Evolutionary conservation across 2,113 vertebrate species (phyloP).

Genomic region (Clupea harengus): DNA sequence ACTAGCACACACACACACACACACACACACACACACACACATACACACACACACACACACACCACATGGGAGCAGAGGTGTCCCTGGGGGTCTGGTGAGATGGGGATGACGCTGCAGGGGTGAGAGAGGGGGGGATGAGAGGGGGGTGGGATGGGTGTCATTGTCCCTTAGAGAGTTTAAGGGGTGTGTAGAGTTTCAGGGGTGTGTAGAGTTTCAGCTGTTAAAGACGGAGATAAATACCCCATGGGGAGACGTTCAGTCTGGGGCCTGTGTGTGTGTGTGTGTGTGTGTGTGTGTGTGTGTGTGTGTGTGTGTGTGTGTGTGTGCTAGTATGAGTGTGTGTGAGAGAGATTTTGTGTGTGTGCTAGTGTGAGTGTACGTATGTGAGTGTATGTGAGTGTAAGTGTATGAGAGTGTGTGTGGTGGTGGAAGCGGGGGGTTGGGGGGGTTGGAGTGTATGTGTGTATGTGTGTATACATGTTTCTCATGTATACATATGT

Average conservation of each 20-base stretch:
- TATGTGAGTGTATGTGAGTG: too few relatives aligned
- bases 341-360: neutral
- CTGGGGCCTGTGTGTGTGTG: slow-evolving; percentile 31
- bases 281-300: slow-evolving; percentile 11
- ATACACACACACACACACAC: slow-evolving; percentile 21
- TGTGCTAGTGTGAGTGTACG: neutral
- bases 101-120: neutral
- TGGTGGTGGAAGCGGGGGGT: too few relatives aligned
- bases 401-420: too few relatives aligned
- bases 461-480: too few relatives aligned
- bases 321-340: slow-evolving; percentile 14
- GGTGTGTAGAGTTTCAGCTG: slow-evolving; percentile 37
- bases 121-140: neutral
- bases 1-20: neutral
- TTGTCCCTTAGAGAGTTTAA: slow-evolving; percentile 31
- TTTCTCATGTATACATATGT: too few relatives aligned
- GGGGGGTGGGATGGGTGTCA: neutral
- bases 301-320: neutral
- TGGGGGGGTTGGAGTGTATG: too few relatives aligned
- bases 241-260: slow-evolving; percentile 26
- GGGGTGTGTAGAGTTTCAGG: slow-evolving; percentile 22
- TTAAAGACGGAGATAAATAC: slow-evolving; percentile 42
- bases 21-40: neutral
- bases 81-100: neutral
- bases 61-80: neutral